Base-by-base conservation (phyloP, 2,113 vertebrate genomes). In the Corythoichthys intestinalis region DNA sequence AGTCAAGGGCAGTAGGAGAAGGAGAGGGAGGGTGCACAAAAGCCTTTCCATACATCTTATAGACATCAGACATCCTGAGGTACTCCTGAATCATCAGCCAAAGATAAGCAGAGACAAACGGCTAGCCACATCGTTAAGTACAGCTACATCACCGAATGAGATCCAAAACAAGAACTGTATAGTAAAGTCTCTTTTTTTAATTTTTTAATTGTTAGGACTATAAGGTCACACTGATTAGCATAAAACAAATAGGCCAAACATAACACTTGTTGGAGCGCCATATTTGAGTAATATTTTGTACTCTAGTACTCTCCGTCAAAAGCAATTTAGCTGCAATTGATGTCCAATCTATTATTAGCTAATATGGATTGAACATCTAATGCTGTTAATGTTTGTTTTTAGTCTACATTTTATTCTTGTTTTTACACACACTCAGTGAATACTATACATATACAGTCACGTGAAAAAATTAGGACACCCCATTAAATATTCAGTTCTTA, bases 51-150 rank as follows among this genome's bases (percentile, higher is more conserved):
- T 93, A 94, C 91, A 96, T 94, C 92, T 92, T 94, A 93, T 93
- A 93, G 87, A 93, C 93, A 89, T 95, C 94, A 87, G 94, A 91
- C 81, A 94, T 93, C 89, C 91, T 94, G 90, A 95, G 92, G 92
- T 94, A 94, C 83, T 95, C 96, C 95, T 94, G 90, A 79, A 80
- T 41, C 60, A 6, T 79, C 71, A 77, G 75, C 76, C 84, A 75
- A 44, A 73, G 72, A 78, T 41, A 67, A 46, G 44, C 44, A 47
- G 46, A 12, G 20, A 65, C 64, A 66, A 69, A 57, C 3, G n/a
- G 38, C 15, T 44, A 46, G 0, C 34, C 12, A 20, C 50, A 17
- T 7, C 10, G 20, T 37, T 50, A 63, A 3, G 41, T 12, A 63
- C 61, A 34, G n/a, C 10, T 13, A 20, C 59, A 62, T 44, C 39